phyloP scores from a whole-genome alignment of 2,888 invertebrate species.

The Cabera pusaria region DNA sequence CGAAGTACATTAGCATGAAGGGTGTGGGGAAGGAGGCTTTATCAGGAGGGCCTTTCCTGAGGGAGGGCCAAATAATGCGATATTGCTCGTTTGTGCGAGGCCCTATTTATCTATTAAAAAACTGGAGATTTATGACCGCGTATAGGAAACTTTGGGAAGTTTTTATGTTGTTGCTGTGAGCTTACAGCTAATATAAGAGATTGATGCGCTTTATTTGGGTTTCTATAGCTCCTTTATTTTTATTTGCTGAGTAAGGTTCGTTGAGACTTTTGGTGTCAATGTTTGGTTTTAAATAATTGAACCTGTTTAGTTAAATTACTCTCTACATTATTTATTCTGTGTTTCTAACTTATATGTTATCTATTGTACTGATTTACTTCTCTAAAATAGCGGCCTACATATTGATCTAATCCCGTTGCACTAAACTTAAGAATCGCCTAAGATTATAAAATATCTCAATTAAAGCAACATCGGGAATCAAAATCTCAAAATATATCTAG shows the following conservation, averaged over 20 bases:
- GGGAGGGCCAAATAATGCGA: conserved; percentile 82
- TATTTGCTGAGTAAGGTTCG: conserved; percentile 19
- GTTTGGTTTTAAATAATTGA: neutral
- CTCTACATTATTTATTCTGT: no score
- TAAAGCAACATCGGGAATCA: no score
- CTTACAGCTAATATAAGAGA: conserved; percentile 73
- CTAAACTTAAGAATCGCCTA: no score
- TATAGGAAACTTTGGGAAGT: conserved; percentile 78
- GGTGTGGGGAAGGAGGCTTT: conserved; percentile 81
- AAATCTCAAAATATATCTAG: no score
- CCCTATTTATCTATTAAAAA: conserved; percentile 84
- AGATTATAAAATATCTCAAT: no score
- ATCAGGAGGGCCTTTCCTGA: conserved; percentile 82
- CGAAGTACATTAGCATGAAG: conserved; percentile 81
- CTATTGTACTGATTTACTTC: no score
- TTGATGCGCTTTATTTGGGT: conserved; percentile 70
- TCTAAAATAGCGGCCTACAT: no score
- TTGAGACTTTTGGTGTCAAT: conserved; percentile 9
- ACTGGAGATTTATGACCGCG: conserved; percentile 74
- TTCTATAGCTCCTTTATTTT: conserved; percentile 43
- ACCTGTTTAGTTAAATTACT: no score
- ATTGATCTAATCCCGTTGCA: no score
- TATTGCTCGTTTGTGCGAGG: conserved; percentile 83
- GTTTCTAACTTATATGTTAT: no score
- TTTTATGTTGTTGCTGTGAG: conserved; percentile 75